Conservation (phyloP, 2,888 invertebrate genomes). For the Conomelus anceps region DNA sequence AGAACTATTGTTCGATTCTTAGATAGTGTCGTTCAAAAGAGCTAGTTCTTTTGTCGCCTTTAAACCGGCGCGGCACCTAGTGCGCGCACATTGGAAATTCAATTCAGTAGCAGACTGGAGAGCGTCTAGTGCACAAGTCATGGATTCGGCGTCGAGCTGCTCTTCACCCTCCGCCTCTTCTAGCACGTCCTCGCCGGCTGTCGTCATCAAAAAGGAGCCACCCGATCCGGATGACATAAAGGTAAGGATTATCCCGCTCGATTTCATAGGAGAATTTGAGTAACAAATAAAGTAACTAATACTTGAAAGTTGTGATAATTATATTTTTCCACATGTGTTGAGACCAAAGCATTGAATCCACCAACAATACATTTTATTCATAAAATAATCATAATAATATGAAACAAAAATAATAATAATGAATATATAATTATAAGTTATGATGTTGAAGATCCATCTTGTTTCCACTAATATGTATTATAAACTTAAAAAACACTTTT, state of each 20-base stretch:
- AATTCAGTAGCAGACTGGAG: not conserved
- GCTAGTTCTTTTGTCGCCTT: not conserved
- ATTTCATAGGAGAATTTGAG: too few relatives aligned
- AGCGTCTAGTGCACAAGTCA: not conserved
- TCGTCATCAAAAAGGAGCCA: not conserved
- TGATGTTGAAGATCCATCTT: too few relatives aligned
- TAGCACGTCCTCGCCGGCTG: not conserved
- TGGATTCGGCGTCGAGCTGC: not conserved
- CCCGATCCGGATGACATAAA: not conserved
- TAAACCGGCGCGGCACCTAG: not conserved
- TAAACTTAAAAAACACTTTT: too few relatives aligned
- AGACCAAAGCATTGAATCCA: too few relatives aligned
- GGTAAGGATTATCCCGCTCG: not conserved
- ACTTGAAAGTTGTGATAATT: too few relatives aligned
- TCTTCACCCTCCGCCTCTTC: not conserved
- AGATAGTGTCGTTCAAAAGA: not conserved
- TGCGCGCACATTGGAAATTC: not conserved
- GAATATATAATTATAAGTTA: too few relatives aligned
- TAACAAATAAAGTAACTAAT: too few relatives aligned
- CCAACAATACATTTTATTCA: too few relatives aligned
- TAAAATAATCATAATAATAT: too few relatives aligned
- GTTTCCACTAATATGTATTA: too few relatives aligned
- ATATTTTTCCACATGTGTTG: too few relatives aligned
- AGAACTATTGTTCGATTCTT: not conserved
- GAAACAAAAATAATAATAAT: too few relatives aligned